These are phyloP conservation scores for Hirudinaria manillensis DNA, from an alignment of 2,888 invertebrate species.

Conservation along the genomic window DNA sequence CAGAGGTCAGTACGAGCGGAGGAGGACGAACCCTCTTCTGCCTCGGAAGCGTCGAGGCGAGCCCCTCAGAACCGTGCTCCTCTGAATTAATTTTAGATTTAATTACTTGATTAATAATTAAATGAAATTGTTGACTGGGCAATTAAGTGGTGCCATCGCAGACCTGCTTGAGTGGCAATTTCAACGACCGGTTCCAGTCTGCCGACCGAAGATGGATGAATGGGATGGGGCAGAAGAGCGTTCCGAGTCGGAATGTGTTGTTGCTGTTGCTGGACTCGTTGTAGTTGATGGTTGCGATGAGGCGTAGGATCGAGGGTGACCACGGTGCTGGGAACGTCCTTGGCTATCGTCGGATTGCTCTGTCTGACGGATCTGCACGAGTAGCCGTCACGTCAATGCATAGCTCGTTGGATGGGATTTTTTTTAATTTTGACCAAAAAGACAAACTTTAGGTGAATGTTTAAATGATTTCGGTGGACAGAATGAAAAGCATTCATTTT, in stretches of 20 bases:
- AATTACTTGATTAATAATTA: not conserved
- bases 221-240: not conserved
- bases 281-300: constrained; percentile 6
- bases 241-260: constrained; percentile 14
- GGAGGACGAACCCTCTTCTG: not conserved
- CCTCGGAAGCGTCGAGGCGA: not conserved
- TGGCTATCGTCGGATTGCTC: constrained; percentile 6
- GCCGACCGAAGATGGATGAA: not conserved
- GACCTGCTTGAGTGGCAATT: not conserved
- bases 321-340: constrained; percentile 4
- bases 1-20: not conserved
- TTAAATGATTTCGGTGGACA: too few species aligned
- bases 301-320: not conserved
- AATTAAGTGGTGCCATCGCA: too few species aligned
- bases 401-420: not conserved
- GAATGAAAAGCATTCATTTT: not conserved
- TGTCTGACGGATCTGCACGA: not conserved
- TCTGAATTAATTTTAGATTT: not conserved
- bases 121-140: too few species aligned
- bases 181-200: not conserved
- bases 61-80: not conserved
- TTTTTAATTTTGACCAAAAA: too few species aligned
- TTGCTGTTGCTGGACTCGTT: constrained; percentile 4
- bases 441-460: too few species aligned
- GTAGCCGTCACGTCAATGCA: not conserved